phyloP scores from a whole-genome alignment of 1,140 invertebrate genomes.

The Brachionus angularis region DNA sequence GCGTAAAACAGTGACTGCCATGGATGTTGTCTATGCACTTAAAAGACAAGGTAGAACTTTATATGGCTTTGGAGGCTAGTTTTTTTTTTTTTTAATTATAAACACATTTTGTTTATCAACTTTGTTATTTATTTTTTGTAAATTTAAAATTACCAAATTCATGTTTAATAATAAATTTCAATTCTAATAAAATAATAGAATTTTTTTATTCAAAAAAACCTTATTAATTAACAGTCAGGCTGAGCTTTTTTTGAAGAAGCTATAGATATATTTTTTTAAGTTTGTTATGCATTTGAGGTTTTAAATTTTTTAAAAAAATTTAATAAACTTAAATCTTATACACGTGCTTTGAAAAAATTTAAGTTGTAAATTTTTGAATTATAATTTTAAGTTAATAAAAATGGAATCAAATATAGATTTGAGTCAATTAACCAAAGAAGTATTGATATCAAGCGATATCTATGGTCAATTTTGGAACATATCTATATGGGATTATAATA shows the following conservation, averaged over 20 bases:
- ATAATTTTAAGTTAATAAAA: neutral
- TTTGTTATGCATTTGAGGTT: no score
- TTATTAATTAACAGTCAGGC: no score
- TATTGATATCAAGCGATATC: slow-evolving; percentile 22
- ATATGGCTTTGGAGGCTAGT: slow-evolving; percentile 43
- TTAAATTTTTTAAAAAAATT: no score
- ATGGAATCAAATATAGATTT: slow-evolving; percentile 38
- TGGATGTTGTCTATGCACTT: slow-evolving; percentile 44
- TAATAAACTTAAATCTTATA: no score
- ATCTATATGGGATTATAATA: slow-evolving; percentile 40
- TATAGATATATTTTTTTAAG: no score
- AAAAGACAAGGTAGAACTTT: slow-evolving; percentile 44
- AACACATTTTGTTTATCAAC: no score
- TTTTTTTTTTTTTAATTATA: neutral
- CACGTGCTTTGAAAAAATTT: neutral
- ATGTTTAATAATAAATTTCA: no score
- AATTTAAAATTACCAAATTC: no score
- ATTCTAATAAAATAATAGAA: no score
- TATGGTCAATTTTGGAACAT: slow-evolving; percentile 43
- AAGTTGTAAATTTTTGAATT: neutral
- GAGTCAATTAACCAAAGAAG: slow-evolving; percentile 32
- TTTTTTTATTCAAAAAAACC: no score
- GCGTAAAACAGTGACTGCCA: slow-evolving; percentile 43
- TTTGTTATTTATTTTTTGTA: no score
- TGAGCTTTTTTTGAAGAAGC: no score